Evolutionary conservation across 2,888 invertebrate genomes (phyloP), one percentile per base, ranked within the genome.

Genomic region (Leucozona laternaria): DNA sequence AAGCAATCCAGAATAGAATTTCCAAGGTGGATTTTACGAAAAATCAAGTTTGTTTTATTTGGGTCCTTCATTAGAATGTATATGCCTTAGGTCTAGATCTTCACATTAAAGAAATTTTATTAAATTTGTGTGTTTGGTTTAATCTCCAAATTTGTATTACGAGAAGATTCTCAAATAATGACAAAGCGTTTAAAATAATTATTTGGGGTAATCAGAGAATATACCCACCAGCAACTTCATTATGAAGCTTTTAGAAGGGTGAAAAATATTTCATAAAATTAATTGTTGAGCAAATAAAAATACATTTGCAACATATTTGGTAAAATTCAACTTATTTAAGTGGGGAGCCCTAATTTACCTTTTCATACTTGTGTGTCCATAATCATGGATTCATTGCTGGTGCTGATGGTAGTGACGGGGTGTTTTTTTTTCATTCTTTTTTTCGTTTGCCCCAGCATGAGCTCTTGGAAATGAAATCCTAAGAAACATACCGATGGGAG

Each of bases 361-460:
- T 28, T 55, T n/a, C 40, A 60, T 70, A 20, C 50, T 48, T 43
- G 48, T n/a, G 64, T 64, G 10, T 22, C 73, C 70, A n/a, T n/a
- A 79, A 75, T 79, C 64, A 83, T 79, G 79, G 55, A 84, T 62
- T 71, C 73, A 71, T 68, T 76, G 48, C 57, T 64, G 17, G 34
- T 79, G 34, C 25, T 71, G 37, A 45, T 73, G 45, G 43, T 40
- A 31, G 77, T 71, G 31, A 34, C 53, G 48, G 40, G 28, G 53
- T 8, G 17, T 11, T 17, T 17, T 28, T 45, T 5, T 40, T 4
- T 11, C 0, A 5, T 22, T 28, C 31, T 45, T 28, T 11, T 11
- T 13, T 20, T 15, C 17, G 2, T 22, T 15, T 31, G 6, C 48
- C 53, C 45, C 50, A 48, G 45, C 28, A 37, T 22, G n/a, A 45